phyloP scores from a whole-genome alignment of 2,797 vertebrate species.

The Fundulus diaphanus region DNA sequence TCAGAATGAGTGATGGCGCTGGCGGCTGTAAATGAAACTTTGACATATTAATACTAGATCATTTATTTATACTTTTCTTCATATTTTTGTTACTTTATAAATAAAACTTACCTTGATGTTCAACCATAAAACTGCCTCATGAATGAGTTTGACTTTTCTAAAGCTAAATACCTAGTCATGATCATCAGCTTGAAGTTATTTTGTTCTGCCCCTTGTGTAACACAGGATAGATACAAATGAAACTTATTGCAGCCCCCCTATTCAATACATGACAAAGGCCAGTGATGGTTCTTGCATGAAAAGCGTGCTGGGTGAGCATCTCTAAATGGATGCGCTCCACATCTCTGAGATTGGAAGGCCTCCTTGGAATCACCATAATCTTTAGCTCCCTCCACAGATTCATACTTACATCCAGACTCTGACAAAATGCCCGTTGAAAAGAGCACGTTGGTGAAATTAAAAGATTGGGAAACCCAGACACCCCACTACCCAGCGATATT shows the following conservation, averaged over 20 bases:
- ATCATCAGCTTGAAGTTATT: too few relatives aligned
- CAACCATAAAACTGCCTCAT: not conserved
- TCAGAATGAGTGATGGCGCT: not conserved
- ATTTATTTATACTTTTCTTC: slow-evolving; percentile 2
- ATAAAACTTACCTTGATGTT: not conserved
- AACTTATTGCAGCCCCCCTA: too few relatives aligned
- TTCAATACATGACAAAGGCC: too few relatives aligned
- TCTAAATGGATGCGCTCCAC: too few relatives aligned
- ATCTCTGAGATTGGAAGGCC: too few relatives aligned
- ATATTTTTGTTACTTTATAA: not conserved
- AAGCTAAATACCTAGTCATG: slow-evolving; percentile 5
- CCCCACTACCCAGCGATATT: too few relatives aligned
- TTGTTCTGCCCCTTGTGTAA: not conserved
- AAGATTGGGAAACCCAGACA: too few relatives aligned
- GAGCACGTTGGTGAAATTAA: not conserved
- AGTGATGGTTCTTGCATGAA: too few relatives aligned
- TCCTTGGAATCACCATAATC: too few relatives aligned
- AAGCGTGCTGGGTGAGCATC: too few relatives aligned
- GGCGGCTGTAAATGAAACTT: not conserved
- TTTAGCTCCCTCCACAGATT: not conserved
- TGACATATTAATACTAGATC: not conserved
- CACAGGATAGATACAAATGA: not conserved
- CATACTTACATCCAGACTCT: not conserved
- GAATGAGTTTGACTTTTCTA: not conserved
- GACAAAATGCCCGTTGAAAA: not conserved